A percentile compares a stretch with the other conserved stretches of the same genome.
These are phyloP conservation scores for Aegotheles bennettii DNA, from an alignment of 2,113 vertebrate species.

Conservation along the genomic window DNA sequence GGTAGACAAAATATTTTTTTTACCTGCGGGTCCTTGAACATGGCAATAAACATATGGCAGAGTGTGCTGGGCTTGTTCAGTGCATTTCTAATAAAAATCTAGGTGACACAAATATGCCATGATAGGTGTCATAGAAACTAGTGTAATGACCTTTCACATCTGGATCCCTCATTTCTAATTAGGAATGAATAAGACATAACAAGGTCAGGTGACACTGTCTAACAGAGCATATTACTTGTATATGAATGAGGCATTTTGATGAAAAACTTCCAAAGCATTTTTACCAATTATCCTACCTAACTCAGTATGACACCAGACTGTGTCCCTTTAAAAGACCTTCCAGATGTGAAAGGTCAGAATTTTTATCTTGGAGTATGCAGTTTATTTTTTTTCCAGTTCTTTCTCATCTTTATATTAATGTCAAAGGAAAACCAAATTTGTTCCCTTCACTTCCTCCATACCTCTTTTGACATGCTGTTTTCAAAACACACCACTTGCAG, in stretches of 20 bases:
- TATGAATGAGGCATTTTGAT: constrained; percentile 7
- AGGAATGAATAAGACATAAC: constrained; percentile 51
- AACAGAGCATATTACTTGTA: not conserved
- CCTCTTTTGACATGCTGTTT: not conserved
- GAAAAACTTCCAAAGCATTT: not conserved
- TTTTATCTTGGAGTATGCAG: not conserved
- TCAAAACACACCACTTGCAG: not conserved
- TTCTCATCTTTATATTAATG: not conserved
- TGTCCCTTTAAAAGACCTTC: not conserved
- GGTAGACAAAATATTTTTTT: constrained; percentile 45
- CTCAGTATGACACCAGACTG: not conserved
- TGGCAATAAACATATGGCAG: constrained; percentile 53
- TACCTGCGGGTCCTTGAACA: constrained; percentile 52
- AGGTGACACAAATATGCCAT: constrained; percentile 36
- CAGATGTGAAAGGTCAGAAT: not conserved
- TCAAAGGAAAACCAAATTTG: not conserved
- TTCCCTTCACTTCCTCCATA: not conserved
- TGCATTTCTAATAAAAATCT: constrained; percentile 53
- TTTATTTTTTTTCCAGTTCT: not conserved
- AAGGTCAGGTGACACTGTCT: constrained; percentile 35
- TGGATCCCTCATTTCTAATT: constrained; percentile 41
- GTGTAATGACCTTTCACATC: constrained; percentile 56
- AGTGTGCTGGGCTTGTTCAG: constrained; percentile 14
- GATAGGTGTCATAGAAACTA: constrained; percentile 36
- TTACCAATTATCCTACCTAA: constrained; percentile 1